phyloP scores from a whole-genome alignment of 2,888 invertebrate genomes.

The Eristalis tenax region DNA sequence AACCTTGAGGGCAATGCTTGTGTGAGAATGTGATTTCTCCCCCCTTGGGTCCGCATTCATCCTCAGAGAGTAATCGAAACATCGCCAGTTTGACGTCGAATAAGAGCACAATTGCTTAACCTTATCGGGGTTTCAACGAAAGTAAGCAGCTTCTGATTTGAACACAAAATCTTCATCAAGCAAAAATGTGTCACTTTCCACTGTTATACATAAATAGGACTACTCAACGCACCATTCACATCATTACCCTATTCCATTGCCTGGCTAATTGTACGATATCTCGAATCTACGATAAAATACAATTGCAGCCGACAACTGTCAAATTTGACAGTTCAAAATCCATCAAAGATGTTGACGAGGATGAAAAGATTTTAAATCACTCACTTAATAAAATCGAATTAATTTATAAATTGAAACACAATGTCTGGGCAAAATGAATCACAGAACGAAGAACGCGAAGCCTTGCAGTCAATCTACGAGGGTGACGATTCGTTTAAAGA shows the following conservation, averaged over 20 bases:
- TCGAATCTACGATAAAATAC: neutral
- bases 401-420: slow-evolving; percentile 39
- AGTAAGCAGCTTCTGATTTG: no score
- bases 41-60: no score
- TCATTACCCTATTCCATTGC: neutral
- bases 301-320: neutral
- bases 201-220: neutral
- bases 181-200: neutral
- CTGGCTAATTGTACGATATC: neutral
- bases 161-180: no score
- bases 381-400: slow-evolving; percentile 15
- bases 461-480: slow-evolving; percentile 95
- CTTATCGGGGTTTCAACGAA: no score
- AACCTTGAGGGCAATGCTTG: no score
- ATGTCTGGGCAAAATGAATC: slow-evolving; percentile 85
- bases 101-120: no score
- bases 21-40: no score
- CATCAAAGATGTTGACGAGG: slow-evolving; percentile 49
- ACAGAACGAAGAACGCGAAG: slow-evolving; percentile 94
- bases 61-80: no score
- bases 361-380: slow-evolving; percentile 17
- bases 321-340: neutral
- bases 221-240: neutral
- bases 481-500: slow-evolving; percentile 94
- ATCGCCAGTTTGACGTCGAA: no score